A percentile compares a stretch with the other conserved stretches of the same genome.
Conservation (phyloP, 2,888 invertebrate species). For the Plagodis pulveraria region DNA sequence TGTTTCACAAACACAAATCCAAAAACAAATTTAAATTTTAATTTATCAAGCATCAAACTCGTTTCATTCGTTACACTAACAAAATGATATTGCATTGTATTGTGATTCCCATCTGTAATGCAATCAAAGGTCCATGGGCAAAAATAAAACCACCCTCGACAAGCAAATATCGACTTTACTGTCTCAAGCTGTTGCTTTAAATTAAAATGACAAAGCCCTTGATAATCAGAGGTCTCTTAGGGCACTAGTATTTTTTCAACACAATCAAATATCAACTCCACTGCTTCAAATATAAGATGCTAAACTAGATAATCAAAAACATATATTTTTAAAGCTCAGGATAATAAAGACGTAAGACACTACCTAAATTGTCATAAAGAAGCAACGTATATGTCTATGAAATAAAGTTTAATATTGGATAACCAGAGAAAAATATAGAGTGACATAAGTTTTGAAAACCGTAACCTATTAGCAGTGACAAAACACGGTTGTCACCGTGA, state of each 20-base stretch:
- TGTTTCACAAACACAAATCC: conserved; percentile 59
- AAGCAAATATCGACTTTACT: too few species aligned
- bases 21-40: conserved; percentile 71
- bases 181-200: too few species aligned
- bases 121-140: conserved; percentile 13
- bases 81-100: conserved; percentile 71
- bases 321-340: conserved; percentile 8
- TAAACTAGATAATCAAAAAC: conserved; percentile 4
- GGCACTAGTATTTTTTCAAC: background rate
- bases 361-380: conserved; percentile 26
- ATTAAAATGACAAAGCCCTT: too few species aligned
- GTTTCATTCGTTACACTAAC: conserved; percentile 66
- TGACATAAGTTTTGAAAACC: conserved; percentile 68
- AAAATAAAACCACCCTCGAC: too few species aligned
- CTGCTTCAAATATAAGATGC: background rate
- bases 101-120: conserved; percentile 57
- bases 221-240: conserved; percentile 18
- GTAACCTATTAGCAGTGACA: conserved; percentile 76
- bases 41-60: conserved; percentile 72
- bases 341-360: conserved; percentile 8
- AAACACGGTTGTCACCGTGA: conserved; percentile 78
- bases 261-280: conserved; percentile 12
- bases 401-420: conserved; percentile 31
- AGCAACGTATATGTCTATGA: conserved; percentile 10
- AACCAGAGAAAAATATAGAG: conserved; percentile 34